Evolutionary conservation across 1,140 invertebrate genomes (phyloP).

Genomic region (Conus betulinus): DNA sequence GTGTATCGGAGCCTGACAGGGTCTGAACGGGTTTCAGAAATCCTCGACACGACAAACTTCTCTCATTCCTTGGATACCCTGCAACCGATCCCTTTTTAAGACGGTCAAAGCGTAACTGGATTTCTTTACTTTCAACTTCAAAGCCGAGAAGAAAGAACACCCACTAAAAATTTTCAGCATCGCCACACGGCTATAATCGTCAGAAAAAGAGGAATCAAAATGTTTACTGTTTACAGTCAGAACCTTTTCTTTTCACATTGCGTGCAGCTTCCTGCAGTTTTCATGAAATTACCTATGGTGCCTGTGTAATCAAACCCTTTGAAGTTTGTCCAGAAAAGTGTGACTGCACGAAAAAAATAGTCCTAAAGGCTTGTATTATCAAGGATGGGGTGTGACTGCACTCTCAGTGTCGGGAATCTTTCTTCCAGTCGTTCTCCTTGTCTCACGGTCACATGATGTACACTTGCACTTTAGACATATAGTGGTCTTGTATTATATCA

Average conservation of each 20-base stretch:
- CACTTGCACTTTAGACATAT: no score
- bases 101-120: neutral
- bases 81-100: neutral
- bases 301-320: no score
- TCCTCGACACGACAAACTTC: neutral
- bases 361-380: no score
- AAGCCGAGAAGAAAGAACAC: neutral
- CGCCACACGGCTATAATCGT: neutral
- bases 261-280: no score
- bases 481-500: no score
- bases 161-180: neutral
- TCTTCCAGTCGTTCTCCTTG: no score
- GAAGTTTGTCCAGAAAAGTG: no score
- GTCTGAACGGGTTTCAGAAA: neutral
- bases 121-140: constrained; percentile 10
- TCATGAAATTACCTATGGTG: no score
- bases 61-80: neutral
- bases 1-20: neutral
- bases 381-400: no score
- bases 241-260: neutral
- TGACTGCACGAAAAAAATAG: no score
- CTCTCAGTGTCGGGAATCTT: no score
- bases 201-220: neutral
- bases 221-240: neutral
- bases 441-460: no score